Base-by-base conservation (phyloP, 1,140 invertebrate genomes). In the Bombus polaris region DNA sequence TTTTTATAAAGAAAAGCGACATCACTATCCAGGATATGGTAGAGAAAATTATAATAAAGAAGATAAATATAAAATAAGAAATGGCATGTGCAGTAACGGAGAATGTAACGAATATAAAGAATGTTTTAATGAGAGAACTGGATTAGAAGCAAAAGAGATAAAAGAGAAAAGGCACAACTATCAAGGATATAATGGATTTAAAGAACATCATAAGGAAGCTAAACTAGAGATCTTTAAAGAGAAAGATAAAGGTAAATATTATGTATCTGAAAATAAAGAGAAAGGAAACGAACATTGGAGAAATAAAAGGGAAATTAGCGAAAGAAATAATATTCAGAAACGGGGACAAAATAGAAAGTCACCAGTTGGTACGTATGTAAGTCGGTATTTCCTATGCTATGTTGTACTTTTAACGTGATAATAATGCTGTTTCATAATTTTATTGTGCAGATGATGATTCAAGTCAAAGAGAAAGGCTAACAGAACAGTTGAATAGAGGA, bases 381-480 rank as follows among this genome's bases (percentile, higher is more conserved):
- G 1, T 32, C 28, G 8, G 25, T 53, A 32, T 76, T 81, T 65
- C 9, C 47, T 47, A 18, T 15, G 37, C 1, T 39, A 9, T 15
- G 42, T 15, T 32, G 32, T 53, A 39, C 13, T 47, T 59, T 28
- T 42, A n/a, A 8, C 32, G 22, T 42, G 42, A 44, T 57, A n/a
- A 78, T 57, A 57, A 66, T n/a, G 0, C 39, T 53, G n/a, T 39
- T 68, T 39, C 37, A 68, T 77, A 66, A 37, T 66, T 84, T 59
- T 89, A 44, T 15, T 76, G 9, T 89, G 84, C 86, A 94, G 95
- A 96, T 88, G 95, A 96, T 81, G 96, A 96, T 88, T 95, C 96
- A 85, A 97, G 96, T 68, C 98, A 98, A 93, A 95, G 97, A 68
- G 98, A 98, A 92, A 96, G 97, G 68, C 95, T 99, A 39, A 97